These are phyloP conservation scores for human (Homo sapiens) DNA, from an alignment of 2,113 vertebrate species.

Conservation along the genomic window DNA sequence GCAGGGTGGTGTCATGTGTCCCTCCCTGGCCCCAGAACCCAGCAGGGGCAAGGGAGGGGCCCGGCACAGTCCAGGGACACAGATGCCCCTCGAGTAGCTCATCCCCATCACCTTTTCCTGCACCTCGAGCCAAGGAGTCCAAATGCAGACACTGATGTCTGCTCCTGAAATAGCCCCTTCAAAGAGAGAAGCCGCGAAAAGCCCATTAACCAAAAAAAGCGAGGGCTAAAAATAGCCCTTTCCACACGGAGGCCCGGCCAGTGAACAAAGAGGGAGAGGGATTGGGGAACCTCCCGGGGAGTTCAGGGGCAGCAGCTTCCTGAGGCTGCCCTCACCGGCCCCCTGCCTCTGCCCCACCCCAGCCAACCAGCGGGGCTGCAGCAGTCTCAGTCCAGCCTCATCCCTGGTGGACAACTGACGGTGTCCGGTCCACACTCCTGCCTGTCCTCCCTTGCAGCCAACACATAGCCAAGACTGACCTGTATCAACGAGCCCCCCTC, in stretches of 20 bases:
- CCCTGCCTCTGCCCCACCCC: accelerated
- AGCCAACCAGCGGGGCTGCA: accelerated
- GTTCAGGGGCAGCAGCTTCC: no score
- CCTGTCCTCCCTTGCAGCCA: accelerated
- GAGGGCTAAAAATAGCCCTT: conserved; percentile 45
- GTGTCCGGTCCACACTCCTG: no score
- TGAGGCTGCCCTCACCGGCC: not conserved
- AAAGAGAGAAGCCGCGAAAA: not conserved
- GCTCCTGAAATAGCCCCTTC: conserved; percentile 62
- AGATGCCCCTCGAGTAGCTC: accelerated
- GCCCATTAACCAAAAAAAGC: not conserved
- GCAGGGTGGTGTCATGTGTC: not conserved
- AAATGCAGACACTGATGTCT: not conserved
- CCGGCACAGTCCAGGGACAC: no score
- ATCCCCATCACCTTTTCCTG: not conserved
- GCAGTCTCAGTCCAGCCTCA: not conserved
- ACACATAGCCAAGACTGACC: no score
- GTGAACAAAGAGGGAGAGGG: accelerated
- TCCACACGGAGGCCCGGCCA: not conserved
- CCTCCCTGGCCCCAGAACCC: not conserved
- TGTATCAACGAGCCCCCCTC: not conserved
- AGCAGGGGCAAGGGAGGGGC: no score
- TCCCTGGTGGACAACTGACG: not conserved
- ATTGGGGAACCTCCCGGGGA: accelerated
- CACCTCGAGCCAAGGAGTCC: not conserved